Conservation (phyloP, 2,113 vertebrate genomes). For the Himantopus leucocephalus region DNA sequence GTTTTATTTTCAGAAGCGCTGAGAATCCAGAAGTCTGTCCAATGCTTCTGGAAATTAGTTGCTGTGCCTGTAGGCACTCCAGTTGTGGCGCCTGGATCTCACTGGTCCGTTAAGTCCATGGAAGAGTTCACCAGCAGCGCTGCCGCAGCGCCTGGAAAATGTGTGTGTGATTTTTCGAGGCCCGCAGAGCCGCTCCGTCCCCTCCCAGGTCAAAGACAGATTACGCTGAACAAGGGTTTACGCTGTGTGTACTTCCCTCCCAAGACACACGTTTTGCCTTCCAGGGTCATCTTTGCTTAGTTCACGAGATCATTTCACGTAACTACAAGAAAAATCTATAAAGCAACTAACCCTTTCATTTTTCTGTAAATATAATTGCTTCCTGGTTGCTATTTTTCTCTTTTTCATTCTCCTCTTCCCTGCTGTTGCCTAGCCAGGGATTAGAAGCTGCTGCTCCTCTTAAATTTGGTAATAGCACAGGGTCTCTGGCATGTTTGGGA, state of each 20-base stretch:
- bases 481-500: not conserved
- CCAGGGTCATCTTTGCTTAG: not conserved
- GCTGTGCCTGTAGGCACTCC: not conserved
- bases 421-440: not conserved
- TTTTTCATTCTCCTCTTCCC: not conserved
- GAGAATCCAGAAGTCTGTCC: not conserved
- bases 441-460: not conserved
- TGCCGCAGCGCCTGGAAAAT: accelerated
- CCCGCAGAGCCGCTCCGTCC: accelerated
- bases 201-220: not conserved
- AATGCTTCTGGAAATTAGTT: not conserved
- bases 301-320: not conserved
- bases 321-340: not conserved
- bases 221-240: not conserved
- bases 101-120: accelerated
- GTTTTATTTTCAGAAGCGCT: not conserved
- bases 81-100: not conserved
- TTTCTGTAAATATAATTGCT: not conserved
- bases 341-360: not conserved
- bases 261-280: not conserved
- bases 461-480: too few relatives aligned
- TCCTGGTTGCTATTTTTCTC: not conserved
- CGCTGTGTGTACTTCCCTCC: accelerated
- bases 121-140: not conserved
- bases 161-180: not conserved